Evolutionary conservation across 2,113 vertebrate species (phyloP).

Genomic region (Caranx melampygus): DNA sequence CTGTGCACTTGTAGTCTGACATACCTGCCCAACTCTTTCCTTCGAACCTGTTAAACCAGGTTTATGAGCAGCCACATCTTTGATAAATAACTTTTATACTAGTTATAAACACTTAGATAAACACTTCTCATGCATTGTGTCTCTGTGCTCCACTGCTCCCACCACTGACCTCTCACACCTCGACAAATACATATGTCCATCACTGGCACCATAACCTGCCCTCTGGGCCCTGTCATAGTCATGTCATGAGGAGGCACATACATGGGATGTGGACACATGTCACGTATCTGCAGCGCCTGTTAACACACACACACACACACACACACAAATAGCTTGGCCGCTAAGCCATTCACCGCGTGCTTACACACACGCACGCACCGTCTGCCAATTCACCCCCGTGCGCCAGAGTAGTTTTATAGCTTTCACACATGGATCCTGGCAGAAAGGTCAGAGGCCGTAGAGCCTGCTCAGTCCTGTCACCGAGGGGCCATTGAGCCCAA

Average conservation of each 20-base stretch:
- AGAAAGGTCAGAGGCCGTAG: slow-evolving; percentile 28
- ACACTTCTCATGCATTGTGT: neutral
- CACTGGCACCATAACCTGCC: neutral
- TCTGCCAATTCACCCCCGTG: neutral
- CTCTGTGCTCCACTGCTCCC: neutral
- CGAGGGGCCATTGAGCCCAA: too few species aligned
- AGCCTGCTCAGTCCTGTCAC: neutral
- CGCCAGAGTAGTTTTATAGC: slow-evolving; percentile 17
- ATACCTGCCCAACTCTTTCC: neutral
- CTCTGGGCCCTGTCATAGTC: neutral
- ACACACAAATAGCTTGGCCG: neutral
- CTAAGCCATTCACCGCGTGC: neutral
- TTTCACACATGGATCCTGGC: slow-evolving; percentile 15
- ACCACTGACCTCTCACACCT: neutral
- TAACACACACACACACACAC: slow-evolving; percentile 9
- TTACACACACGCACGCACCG: neutral
- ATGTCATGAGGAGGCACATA: neutral
- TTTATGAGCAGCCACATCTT: neutral
- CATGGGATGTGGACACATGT: slow-evolving; percentile 23
- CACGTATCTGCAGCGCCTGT: neutral
- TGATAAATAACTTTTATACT: neutral
- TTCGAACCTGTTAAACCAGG: neutral
- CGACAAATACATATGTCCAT: neutral
- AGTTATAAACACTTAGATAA: neutral
- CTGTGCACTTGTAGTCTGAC: too few species aligned